Evolutionary conservation across 2,888 invertebrate genomes (phyloP), one percentile per base, ranked within the genome.

Genomic region (Tinea pellionella): DNA sequence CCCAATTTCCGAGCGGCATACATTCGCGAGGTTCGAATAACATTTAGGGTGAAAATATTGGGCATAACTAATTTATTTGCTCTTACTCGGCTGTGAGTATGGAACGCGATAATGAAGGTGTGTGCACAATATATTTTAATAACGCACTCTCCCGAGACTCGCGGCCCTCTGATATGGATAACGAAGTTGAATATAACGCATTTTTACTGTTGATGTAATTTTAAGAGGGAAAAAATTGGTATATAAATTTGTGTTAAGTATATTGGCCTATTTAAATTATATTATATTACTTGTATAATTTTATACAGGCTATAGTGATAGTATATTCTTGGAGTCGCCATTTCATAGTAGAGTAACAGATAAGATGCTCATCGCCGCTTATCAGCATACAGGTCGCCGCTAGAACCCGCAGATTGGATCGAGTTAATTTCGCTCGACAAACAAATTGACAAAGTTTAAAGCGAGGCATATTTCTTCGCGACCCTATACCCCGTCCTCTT

Each of bases 361-460:
- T 57, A 29, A 51, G 51, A 30, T 32, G 66, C 64, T 69, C 69
- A 74, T 73, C 73, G 24, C 53, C 18, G 53, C 57, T n/a, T 57
- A 57, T 57, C 57, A 57, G 32, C 43, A 16, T 75, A 74, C 78
- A 74, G 78, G 78, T 80, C 80, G 79, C 70, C 69, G 74, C 69
- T 65, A 67, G 65, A 70, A 75, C 78, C 78, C 81, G 75, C 83
- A 85, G 87, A 86, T 86, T 84, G 83, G 86, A 86, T 86, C 86
- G 83, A 87, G 87, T 86, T 87, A 87, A 87, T 87, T 86, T 87
- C 81, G 77, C 84, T 84, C 83, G 82, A 86, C 86, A 87, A 87
- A 87, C 85, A 87, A 86, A 87, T 87, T 87, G 87, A 86, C 86
- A 87, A 87, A 87, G 86, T 87, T 87, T 84, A 84, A 78, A 86